These are phyloP conservation scores for Molossus molossus DNA, from an alignment of 2,797 vertebrate species.

Conservation along the genomic window DNA sequence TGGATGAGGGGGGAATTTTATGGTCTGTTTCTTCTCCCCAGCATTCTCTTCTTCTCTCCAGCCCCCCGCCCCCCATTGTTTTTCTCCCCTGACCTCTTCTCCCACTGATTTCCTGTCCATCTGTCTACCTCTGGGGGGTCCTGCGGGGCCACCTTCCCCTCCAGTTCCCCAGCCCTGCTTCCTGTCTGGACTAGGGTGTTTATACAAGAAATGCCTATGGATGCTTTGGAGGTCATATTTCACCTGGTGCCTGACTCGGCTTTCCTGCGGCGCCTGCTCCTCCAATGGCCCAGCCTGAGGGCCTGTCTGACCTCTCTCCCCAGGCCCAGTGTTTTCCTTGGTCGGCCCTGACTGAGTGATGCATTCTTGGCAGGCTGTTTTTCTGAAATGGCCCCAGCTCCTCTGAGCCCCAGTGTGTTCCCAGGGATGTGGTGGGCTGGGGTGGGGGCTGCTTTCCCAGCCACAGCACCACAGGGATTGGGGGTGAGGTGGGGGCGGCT, in stretches of 20 bases:
- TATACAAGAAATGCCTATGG: conserved; percentile 84
- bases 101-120: conserved; percentile 85
- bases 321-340: conserved; percentile 72
- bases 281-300: conserved; percentile 51
- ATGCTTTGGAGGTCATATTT: conserved; percentile 75
- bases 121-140: conserved; percentile 82
- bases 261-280: conserved; percentile 71
- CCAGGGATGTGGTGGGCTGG: neutral
- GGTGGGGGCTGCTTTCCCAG: conserved; percentile 15
- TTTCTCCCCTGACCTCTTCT: conserved; percentile 82
- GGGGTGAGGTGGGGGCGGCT: neutral
- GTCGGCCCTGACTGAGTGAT: conserved; percentile 33
- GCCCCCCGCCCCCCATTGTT: conserved; percentile 36
- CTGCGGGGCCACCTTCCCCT: conserved; percentile 47
- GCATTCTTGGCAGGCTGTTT: conserved; percentile 75
- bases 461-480: neutral
- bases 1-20: neutral
- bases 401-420: conserved; percentile 35
- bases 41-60: neutral
- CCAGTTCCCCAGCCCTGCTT: conserved; percentile 70
- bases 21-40: conserved; percentile 1
- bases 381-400: conserved; percentile 49
- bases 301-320: conserved; percentile 71
- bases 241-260: conserved; percentile 75
- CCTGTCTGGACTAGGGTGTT: conserved; percentile 83